phyloP scores from a whole-genome alignment of 1,140 invertebrate species.

The Trachelipus rathkii region DNA sequence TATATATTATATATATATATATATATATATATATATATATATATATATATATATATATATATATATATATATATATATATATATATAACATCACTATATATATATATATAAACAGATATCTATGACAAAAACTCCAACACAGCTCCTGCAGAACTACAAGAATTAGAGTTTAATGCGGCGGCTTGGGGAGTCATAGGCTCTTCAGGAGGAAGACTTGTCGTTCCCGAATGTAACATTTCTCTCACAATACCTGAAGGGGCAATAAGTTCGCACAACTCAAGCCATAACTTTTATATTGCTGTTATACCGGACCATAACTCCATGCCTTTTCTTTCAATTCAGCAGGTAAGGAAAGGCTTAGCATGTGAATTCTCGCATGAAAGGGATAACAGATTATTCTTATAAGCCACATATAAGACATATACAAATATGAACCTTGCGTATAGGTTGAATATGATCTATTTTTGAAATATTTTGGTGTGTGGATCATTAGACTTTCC shows the following conservation, averaged over 20 bases:
- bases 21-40: no score
- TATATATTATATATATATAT: neutral
- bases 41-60: no score
- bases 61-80: no score
- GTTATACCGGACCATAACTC: neutral
- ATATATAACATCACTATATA: neutral
- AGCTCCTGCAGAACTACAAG: neutral
- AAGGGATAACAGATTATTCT: no score
- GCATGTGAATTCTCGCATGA: no score
- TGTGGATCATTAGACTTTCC: no score
- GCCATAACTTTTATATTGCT: slow-evolving; percentile 8
- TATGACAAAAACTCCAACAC: neutral
- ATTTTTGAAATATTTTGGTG: no score
- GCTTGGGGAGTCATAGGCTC: slow-evolving; percentile 22
- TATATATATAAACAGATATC: neutral
- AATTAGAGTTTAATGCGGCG: neutral
- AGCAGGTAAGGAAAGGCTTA: neutral
- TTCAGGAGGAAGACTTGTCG: slow-evolving; percentile 17
- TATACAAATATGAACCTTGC: no score
- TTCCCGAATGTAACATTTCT: slow-evolving; percentile 23
- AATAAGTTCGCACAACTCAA: slow-evolving; percentile 19
- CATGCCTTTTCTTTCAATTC: neutral
- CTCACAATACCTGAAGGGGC: slow-evolving; percentile 28
- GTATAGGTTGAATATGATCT: no score
- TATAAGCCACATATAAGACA: no score